Conservation (phyloP, 30 jellyfish, hydroid and myxozoan species). For the Aurelia aurita region DNA sequence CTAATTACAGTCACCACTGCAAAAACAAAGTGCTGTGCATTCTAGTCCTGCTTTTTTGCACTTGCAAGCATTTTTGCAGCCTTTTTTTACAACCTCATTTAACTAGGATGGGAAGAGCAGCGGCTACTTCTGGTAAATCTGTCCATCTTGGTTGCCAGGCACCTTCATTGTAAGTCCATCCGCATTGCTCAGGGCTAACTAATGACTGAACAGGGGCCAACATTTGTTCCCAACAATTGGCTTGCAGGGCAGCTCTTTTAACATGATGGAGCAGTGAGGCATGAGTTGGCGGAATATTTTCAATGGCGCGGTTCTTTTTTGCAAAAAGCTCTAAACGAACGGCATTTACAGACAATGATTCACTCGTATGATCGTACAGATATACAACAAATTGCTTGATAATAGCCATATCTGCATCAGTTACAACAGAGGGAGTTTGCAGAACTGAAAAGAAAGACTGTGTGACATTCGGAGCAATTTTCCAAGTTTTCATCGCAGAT, state of each 20-base stretch:
- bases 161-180: constrained; percentile 36
- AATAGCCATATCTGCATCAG: not conserved
- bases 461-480: constrained; percentile 28
- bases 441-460: constrained; percentile 13
- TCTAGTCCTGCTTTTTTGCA: constrained; percentile 16
- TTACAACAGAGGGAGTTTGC: not conserved
- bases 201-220: constrained; percentile 24
- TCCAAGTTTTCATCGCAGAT: constrained; percentile 29
- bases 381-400: constrained; percentile 4
- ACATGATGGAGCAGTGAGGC: constrained; percentile 17
- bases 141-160: constrained; percentile 44
- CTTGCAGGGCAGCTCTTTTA: constrained; percentile 28
- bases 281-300: constrained; percentile 45
- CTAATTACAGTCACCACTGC: constrained; percentile 40
- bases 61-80: constrained; percentile 50
- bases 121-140: constrained; percentile 44
- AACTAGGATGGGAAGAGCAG: constrained; percentile 42
- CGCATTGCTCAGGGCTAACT: constrained; percentile 36
- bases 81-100: constrained; percentile 44
- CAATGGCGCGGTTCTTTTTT: constrained; percentile 31
- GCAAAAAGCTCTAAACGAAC: constrained; percentile 39
- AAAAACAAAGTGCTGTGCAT: constrained; percentile 46
- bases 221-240: constrained; percentile 42
- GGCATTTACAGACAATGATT: constrained; percentile 18
- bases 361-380: not conserved